Base-by-base conservation (phyloP, 2,888 invertebrate species). In the Choreutis nemorana region DNA sequence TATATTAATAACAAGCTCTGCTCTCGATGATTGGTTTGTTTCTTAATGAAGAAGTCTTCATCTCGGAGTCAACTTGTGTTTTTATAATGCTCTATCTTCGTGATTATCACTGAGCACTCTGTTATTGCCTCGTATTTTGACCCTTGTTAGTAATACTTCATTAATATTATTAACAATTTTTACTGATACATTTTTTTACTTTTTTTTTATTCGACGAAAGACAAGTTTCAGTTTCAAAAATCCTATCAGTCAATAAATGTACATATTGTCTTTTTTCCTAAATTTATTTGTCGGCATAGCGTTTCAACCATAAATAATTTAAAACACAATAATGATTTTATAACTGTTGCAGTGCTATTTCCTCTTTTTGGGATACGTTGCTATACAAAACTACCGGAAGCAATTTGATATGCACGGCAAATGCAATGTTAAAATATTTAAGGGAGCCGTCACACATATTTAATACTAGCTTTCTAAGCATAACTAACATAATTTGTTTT, bases 1-100 rank as follows among this genome's bases (percentile, higher is more conserved):
- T 72, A 78, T 71, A 75, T 77, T 73, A 72, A 75, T 77, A 78
- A 77, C 68, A 62, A 60, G 51, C 55, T 41, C 40, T 50, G 57
- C 57, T 55, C 54, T 46, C 50, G 56, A 62, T 58, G 72, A 75
- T 70, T 70, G 68, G 63, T 38, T 48, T 46, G 51, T 66, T 75
- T 77, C 77, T 77, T 68, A 75, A 60, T 67, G 61, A 62, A 56
- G 60, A 55, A 30, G 28, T 62, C 72, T 73, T 70, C 63, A 71
- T 75, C 62, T n/a, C n/a, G n/a, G n/a, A n/a, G n/a, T n/a, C n/a
- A n/a, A n/a, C n/a, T n/a, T n/a, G n/a, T n/a, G n/a, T n/a, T n/a
- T n/a, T n/a, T n/a, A n/a, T n/a, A n/a, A n/a, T n/a, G n/a, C n/a
- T n/a, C n/a, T n/a, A n/a, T n/a, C n/a, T n/a, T n/a, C n/a, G n/a